A percentile compares a stretch with the other conserved stretches of the same genome.
phyloP scores from a whole-genome alignment of 2,888 invertebrate genomes.

The Cerceris rybyensis region DNA sequence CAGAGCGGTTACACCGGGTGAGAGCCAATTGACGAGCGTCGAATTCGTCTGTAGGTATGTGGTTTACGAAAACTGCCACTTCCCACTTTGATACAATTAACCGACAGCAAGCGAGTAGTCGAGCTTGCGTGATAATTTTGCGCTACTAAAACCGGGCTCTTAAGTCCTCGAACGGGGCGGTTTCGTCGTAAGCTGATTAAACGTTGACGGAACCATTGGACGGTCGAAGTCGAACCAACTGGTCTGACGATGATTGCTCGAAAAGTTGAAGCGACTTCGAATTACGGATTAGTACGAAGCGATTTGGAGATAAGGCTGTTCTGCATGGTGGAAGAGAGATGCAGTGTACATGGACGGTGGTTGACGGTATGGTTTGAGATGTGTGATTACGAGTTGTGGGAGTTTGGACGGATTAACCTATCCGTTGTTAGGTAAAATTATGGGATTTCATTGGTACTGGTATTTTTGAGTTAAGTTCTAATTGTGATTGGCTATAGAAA shows the following conservation, averaged over 20 bases:
- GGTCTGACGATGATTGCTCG: conserved; percentile 21
- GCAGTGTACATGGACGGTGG: too few species aligned
- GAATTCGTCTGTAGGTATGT: not conserved
- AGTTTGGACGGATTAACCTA: too few species aligned
- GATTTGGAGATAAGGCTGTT: too few species aligned
- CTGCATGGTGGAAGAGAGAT: too few species aligned
- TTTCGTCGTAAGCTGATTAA: conserved; percentile 68
- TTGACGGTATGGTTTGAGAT: too few species aligned
- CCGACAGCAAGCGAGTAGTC: conserved; percentile 50
- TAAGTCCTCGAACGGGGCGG: conserved; percentile 61
- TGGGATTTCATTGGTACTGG: too few species aligned
- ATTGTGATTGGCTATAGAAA: too few species aligned
- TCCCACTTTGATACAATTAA: conserved; percentile 51
- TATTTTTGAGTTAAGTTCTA: too few species aligned
- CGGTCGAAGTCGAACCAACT: conserved; percentile 49
- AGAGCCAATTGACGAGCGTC: not conserved
- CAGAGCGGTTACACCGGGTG: not conserved
- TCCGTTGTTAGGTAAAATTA: too few species aligned
- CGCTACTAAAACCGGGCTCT: conserved; percentile 54
- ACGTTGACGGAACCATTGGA: conserved; percentile 55
- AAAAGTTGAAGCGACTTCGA: not conserved
- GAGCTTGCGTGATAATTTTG: conserved; percentile 62
- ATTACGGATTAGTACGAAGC: too few species aligned
- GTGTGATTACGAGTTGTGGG: too few species aligned
- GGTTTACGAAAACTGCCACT: conserved; percentile 47